Evolutionary conservation across 2,797 vertebrate genomes (phyloP).

Genomic region (Moxostoma hubbsi): DNA sequence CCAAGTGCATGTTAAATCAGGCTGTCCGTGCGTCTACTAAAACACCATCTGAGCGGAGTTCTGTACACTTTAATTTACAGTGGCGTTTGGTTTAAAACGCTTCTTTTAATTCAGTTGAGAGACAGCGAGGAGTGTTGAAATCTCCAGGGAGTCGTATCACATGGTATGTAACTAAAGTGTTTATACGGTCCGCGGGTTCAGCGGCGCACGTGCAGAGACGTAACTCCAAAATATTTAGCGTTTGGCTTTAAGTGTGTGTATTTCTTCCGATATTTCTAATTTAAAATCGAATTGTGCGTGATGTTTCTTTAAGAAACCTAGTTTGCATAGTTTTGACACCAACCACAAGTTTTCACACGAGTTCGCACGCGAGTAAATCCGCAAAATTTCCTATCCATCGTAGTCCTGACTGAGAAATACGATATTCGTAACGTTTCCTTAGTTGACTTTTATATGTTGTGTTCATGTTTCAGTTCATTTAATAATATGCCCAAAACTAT

Average conservation of each 20-base stretch:
- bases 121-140: background rate
- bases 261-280: too few species aligned
- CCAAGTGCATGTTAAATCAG: constrained; percentile 58
- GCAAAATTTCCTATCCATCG: background rate
- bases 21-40: background rate
- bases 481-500: background rate
- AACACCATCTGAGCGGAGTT: constrained; percentile 8
- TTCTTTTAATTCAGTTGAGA: background rate
- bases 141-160: constrained; percentile 25
- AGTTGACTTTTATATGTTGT: too few species aligned
- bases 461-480: background rate
- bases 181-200: constrained; percentile 33
- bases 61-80: background rate
- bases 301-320: too few species aligned
- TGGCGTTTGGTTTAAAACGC: background rate
- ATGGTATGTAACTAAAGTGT: constrained; percentile 43
- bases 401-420: background rate
- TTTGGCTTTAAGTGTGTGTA: too few species aligned
- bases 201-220: constrained; percentile 3
- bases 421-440: background rate
- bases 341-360: too few species aligned
- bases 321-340: too few species aligned
- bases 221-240: background rate
- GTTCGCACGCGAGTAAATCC: too few species aligned
- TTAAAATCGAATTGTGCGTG: too few species aligned